A percentile compares a stretch with the other conserved stretches of the same genome.
Evolutionary conservation across 2,888 invertebrate genomes (phyloP).

Genomic region (Heliconius sara): DNA sequence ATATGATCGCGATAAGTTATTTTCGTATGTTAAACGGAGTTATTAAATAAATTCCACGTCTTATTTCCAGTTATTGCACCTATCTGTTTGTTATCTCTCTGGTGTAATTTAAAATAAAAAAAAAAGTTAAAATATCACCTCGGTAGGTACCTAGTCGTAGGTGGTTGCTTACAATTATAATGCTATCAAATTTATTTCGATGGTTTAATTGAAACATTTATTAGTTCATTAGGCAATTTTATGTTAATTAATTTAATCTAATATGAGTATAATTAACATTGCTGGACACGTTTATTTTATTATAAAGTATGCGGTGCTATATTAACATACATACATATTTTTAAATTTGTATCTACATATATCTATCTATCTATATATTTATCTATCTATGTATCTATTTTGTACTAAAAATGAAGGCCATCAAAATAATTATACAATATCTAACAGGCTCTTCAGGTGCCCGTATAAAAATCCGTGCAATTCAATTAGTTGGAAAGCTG

Average conservation of each 20-base stretch:
- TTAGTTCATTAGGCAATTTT: conserved; percentile 33
- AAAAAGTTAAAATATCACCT: conserved; percentile 1
- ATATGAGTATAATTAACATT: conserved; percentile 36
- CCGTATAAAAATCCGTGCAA: conserved; percentile 79
- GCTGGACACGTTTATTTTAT: conserved; percentile 22
- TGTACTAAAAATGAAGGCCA: background rate
- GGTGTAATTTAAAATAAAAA: background rate
- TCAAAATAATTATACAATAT: conserved; percentile 31
- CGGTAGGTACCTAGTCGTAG: background rate
- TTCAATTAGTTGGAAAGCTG: conserved; percentile 82
- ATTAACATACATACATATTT: background rate
- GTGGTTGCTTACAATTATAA: conserved; percentile 11
- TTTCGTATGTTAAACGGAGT: background rate
- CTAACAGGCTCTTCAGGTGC: conserved; percentile 69
- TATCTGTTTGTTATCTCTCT: background rate
- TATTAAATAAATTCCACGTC: background rate
- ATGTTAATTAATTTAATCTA: conserved; percentile 35
- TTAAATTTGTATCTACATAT: background rate
- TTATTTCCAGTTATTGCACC: background rate
- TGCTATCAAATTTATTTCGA: conserved; percentile 24
- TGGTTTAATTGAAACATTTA: conserved; percentile 26
- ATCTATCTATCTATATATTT: background rate
- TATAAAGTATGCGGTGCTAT: conserved; percentile 10
- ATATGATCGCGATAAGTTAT: background rate
- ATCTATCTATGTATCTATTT: background rate